Conservation (phyloP, 1,140 invertebrate genomes). For the Papilio polytes region DNA sequence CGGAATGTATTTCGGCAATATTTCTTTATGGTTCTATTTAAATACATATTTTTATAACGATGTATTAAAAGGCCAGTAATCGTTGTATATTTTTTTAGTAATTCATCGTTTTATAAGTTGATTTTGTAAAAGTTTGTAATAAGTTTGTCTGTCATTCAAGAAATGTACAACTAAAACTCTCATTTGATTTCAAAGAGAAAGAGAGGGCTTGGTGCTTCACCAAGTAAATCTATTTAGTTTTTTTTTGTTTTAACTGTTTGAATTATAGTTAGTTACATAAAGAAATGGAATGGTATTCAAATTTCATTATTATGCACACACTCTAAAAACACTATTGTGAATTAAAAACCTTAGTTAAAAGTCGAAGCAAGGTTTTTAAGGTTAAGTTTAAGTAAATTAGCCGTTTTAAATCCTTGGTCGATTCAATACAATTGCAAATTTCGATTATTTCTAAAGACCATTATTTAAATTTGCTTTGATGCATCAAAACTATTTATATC, state of each 20-base stretch:
- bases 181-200: not conserved
- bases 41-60: conserved; percentile 24
- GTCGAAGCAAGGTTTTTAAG: too few relatives aligned
- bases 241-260: not conserved
- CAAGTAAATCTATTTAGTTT: not conserved
- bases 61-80: conserved; percentile 4
- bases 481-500: not conserved
- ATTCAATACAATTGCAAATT: not conserved
- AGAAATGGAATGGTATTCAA: too few relatives aligned
- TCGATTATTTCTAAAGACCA: not conserved
- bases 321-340: too few relatives aligned
- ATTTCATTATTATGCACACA: too few relatives aligned
- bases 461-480: not conserved
- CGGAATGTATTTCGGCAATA: conserved; percentile 24
- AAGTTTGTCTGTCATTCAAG: not conserved
- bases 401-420: not conserved
- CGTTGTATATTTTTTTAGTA: not conserved
- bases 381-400: too few relatives aligned
- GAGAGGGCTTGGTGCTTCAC: not conserved
- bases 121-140: not conserved
- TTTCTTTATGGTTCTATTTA: conserved; percentile 24
- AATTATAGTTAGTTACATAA: not conserved
- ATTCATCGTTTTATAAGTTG: conserved; percentile 26
- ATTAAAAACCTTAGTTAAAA: not conserved
- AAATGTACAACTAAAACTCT: not conserved